A percentile compares a stretch with the other conserved stretches of the same genome.
phyloP scores from a whole-genome alignment of 1,140 invertebrate species.

The Anastrepha obliqua region DNA sequence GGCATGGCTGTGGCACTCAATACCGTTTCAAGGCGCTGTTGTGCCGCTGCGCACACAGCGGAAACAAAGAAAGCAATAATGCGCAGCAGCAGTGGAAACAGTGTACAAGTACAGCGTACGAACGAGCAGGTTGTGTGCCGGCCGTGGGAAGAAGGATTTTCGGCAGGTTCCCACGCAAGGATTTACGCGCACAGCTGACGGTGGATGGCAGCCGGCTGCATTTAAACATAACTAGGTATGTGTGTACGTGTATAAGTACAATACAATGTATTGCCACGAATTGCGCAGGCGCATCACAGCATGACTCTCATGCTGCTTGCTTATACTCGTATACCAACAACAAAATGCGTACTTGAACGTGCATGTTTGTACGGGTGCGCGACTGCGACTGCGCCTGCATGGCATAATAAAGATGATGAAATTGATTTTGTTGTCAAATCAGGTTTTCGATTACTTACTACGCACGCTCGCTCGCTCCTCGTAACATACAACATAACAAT shows the following conservation, averaged over 20 bases:
- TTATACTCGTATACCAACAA: not conserved
- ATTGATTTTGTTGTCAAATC: constrained; percentile 51
- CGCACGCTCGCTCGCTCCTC: not conserved
- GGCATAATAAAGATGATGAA: constrained; percentile 50
- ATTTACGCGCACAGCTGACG: constrained; percentile 55
- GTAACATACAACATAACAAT: too few species aligned
- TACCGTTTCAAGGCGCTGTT: not conserved
- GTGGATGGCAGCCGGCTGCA: constrained; percentile 38
- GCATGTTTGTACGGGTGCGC: not conserved
- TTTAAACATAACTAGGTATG: not conserved
- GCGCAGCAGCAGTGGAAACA: not conserved
- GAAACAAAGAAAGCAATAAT: constrained; percentile 55
- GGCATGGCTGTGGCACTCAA: not conserved
- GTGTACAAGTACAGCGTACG: not conserved
- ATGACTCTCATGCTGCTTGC: too few species aligned
- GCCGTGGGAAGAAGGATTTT: constrained; percentile 62
- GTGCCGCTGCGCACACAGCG: not conserved
- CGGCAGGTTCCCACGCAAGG: constrained; percentile 60
- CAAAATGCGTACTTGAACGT: constrained; percentile 19
- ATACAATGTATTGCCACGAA: not conserved
- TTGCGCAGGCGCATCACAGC: not conserved
- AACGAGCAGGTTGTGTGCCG: constrained; percentile 57
- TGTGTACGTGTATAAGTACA: not conserved
- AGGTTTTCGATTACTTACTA: constrained; percentile 27
- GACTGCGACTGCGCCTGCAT: constrained; percentile 4